Percentiles rank a stretch among this genome's conserved stretches.
These are phyloP conservation scores for Diplazon laetatorius DNA, from an alignment of 2,888 invertebrate species.

Conservation along the genomic window DNA sequence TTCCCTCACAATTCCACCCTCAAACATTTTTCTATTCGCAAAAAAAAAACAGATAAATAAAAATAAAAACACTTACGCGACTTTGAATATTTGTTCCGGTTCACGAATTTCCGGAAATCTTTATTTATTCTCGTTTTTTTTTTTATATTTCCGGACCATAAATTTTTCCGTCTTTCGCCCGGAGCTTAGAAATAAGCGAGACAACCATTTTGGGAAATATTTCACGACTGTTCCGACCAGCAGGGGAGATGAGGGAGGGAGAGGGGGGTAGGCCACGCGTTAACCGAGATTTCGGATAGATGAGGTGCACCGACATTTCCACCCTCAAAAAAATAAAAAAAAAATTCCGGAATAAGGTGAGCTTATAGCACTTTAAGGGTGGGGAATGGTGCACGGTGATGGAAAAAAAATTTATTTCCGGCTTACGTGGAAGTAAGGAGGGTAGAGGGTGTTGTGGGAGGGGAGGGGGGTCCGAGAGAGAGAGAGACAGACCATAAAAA, in stretches of 20 bases:
- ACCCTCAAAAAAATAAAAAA: no score
- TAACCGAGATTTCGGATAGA: slow-evolving; percentile 46
- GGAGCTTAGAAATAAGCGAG: no score
- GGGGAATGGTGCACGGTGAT: slow-evolving; percentile 41
- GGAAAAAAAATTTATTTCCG: slow-evolving; percentile 73
- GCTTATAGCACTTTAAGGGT: slow-evolving; percentile 9
- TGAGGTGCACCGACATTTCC: slow-evolving; percentile 24
- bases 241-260: no score
- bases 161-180: neutral
- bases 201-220: slow-evolving; percentile 7
- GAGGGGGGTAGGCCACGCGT: neutral
- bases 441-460: no score
- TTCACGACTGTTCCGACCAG: slow-evolving; percentile 9
- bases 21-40: no score
- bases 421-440: slow-evolving; percentile 62
- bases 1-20: no score
- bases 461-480: neutral
- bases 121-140: neutral
- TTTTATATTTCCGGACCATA: neutral
- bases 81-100: no score
- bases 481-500: no score
- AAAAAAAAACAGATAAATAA: no score
- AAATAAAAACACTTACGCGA: no score
- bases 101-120: no score
- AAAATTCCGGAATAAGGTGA: slow-evolving; percentile 9